phyloP scores from a whole-genome alignment of 2,888 invertebrate genomes.

The Metallyticus violacea region DNA sequence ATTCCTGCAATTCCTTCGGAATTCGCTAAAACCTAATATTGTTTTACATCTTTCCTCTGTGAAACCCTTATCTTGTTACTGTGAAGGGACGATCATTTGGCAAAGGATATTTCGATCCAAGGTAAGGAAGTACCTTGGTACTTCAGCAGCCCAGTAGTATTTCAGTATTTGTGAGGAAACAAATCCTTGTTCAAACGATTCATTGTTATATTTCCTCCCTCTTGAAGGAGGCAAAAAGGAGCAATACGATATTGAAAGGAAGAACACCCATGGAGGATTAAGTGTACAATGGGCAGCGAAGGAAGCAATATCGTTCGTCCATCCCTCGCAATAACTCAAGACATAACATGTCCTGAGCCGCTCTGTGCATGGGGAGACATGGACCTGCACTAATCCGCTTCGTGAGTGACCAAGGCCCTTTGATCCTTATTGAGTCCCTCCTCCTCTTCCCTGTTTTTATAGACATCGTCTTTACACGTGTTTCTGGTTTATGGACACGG shows the following conservation, averaged over 20 bases:
- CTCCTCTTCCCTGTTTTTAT: background rate
- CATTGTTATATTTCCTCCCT: background rate
- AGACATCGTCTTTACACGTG: background rate
- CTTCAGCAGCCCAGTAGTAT: background rate
- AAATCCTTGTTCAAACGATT: background rate
- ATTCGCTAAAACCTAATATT: too few relatives aligned
- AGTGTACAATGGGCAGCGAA: background rate
- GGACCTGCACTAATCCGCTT: background rate
- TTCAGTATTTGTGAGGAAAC: too few relatives aligned
- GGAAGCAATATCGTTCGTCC: background rate
- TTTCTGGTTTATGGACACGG: background rate
- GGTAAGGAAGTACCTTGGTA: too few relatives aligned
- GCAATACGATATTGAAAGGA: background rate
- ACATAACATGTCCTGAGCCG: background rate
- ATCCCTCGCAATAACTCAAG: background rate
- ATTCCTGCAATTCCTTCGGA: too few relatives aligned
- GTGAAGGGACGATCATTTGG: too few relatives aligned
- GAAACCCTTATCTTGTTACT: too few relatives aligned
- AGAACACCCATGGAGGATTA: background rate
- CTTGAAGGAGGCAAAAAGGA: background rate
- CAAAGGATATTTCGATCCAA: too few relatives aligned
- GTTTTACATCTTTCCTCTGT: too few relatives aligned
- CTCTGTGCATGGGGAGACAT: constrained; percentile 3
- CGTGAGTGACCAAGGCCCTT: background rate
- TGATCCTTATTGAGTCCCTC: background rate